A percentile compares a stretch with the other conserved stretches of the same genome.
Evolutionary conservation across 2,888 invertebrate genomes (phyloP).

Genomic region (Omphaloscelis lunosa): DNA sequence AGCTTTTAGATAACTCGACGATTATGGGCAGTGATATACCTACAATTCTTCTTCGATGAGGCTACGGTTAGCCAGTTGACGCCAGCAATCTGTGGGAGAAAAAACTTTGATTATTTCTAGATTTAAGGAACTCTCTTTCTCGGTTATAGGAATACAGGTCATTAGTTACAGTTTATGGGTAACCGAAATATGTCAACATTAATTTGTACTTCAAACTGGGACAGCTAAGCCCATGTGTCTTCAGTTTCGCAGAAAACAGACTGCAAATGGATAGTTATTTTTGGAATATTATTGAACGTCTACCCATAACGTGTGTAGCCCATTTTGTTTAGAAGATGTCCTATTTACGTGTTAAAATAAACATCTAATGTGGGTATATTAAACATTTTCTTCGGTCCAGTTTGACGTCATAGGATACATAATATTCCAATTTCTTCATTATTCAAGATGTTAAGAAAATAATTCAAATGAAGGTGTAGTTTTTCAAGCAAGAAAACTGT

Average conservation of each 20-base stretch:
- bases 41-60: background rate
- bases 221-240: background rate
- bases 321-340: constrained; percentile 8
- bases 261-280: constrained; percentile 6
- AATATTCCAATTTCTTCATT: no score
- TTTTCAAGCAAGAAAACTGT: background rate
- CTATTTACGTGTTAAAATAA: constrained; percentile 1
- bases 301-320: background rate
- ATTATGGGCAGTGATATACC: background rate
- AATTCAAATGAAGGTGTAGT: background rate
- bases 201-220: background rate
- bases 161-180: background rate
- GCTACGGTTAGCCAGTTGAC: background rate
- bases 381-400: background rate
- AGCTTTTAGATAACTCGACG: background rate
- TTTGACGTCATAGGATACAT: background rate
- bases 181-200: background rate
- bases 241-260: constrained; percentile 21
- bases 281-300: background rate
- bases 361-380: background rate
- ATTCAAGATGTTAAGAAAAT: background rate
- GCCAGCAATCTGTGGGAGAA: background rate
- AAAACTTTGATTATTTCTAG: background rate
- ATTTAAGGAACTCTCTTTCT: background rate
- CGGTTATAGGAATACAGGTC: no score